Conservation (phyloP, 2,797 vertebrate genomes). For the Champsocephalus esox region DNA sequence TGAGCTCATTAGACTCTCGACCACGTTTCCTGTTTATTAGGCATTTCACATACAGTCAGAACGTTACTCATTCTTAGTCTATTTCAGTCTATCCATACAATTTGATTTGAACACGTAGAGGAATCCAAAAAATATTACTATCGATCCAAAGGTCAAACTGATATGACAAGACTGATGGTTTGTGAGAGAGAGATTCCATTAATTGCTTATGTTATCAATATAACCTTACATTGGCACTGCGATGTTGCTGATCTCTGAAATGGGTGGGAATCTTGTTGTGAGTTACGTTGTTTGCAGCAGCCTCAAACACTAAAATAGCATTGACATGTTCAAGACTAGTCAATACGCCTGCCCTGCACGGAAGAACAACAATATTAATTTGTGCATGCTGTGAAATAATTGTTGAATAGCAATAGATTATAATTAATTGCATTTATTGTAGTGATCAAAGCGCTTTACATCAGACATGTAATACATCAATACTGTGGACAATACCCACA, state of each 20-base stretch:
- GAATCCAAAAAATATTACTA: not conserved
- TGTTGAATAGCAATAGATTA: not conserved
- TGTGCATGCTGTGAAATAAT: not conserved
- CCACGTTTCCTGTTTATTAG: conserved; percentile 13
- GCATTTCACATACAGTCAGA: not conserved
- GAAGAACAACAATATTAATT: not conserved
- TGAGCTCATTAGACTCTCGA: conserved; percentile 11
- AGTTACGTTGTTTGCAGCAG: not conserved
- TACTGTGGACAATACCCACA: too few species aligned
- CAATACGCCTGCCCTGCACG: not conserved
- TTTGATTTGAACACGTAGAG: not conserved
- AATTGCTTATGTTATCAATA: not conserved
- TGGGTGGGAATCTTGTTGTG: not conserved
- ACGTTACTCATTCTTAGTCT: not conserved
- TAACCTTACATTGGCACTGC: not conserved
- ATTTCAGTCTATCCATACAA: not conserved
- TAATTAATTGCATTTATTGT: too few species aligned
- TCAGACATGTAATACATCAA: too few species aligned
- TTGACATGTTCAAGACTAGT: not conserved
- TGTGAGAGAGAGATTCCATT: not conserved
- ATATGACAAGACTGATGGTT: conserved; percentile 9
- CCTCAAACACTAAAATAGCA: not conserved
- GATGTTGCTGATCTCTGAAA: not conserved
- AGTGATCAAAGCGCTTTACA: too few species aligned
- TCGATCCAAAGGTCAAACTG: not conserved